A percentile compares a stretch with the other conserved stretches of the same genome.
Conservation (phyloP, 1,140 invertebrate species). For the Acromyrmex charruanus region DNA sequence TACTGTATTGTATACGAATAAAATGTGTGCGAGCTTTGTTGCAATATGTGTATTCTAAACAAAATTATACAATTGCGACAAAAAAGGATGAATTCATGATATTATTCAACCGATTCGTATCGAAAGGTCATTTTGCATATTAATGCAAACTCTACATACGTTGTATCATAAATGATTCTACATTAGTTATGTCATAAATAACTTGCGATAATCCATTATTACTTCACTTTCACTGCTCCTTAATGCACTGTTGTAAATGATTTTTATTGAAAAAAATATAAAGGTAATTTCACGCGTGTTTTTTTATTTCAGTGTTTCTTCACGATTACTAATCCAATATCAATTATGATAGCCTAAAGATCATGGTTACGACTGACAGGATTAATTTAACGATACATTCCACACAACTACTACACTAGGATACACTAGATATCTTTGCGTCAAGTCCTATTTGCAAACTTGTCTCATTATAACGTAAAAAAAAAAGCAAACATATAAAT, state of each 20-base stretch:
- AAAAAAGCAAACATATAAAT: neutral
- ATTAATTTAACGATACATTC: neutral
- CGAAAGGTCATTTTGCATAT: neutral
- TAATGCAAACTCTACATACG: neutral
- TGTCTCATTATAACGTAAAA: neutral
- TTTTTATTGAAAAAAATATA: neutral
- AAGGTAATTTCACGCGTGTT: neutral
- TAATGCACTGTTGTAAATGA: constrained; percentile 6
- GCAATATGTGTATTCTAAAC: neutral
- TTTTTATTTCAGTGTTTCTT: neutral
- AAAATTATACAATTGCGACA: neutral
- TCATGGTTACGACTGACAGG: neutral
- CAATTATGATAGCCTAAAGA: neutral
- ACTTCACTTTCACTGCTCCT: neutral
- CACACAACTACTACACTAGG: neutral
- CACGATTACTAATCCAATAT: neutral
- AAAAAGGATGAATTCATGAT: neutral
- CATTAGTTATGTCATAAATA: neutral
- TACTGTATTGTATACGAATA: neutral
- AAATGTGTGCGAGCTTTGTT: neutral
- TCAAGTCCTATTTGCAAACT: constrained; percentile 14
- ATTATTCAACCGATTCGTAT: neutral
- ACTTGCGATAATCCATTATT: neutral
- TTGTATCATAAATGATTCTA: too few species aligned
- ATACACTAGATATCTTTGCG: neutral